Base-by-base conservation (phyloP, 2,797 vertebrate species). In the Florisuga fusca region DNA sequence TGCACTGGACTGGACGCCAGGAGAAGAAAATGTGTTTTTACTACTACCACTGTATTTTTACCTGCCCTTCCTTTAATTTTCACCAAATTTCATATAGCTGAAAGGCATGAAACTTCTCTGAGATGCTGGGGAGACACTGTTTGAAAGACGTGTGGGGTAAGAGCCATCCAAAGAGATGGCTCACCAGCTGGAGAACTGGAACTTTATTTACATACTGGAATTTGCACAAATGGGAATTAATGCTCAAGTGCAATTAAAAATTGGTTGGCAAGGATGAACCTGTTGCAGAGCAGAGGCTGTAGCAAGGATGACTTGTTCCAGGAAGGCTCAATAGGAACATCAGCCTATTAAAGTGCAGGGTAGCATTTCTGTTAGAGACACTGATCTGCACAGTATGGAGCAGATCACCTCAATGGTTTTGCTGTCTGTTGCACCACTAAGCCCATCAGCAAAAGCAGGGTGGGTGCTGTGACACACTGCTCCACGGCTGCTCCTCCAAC, bases 241-340 rank as follows among this genome's bases (percentile, higher is more conserved):
- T n/a, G 48, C 50, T 71, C 41, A 57, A 3, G 3, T n/a, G 31
- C 69, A 78, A 87, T 81, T 73, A 86, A 63, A 88, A 84, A 33
- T 16, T 22, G 12, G n/a, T 64, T 57, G 57, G 54, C 66, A 67
- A 69, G 73, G 27, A 62, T 6, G 17, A 91, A 77, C 57, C 69
- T 89, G 67, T 82, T 90, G 78, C 83, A 95, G 58, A 80, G 59
- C 33, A 48, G 54, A 81, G 54, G 55, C 38, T 45, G 61, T 34
- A 53, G 68, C 48, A 63, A 84, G 71, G 48, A 58, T 19, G n/a
- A 59, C 12, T 54, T 33, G 22, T 62, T 87, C 62, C 79, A 89
- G 61, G 57, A 79, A 87, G 29, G 48, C 15, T 43, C 12, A 7
- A 62, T 58, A 80, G 23, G n/a, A 88, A 51, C 29, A 81, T 38